Percentiles rank a stretch among this genome's conserved stretches.
phyloP scores from a whole-genome alignment of 1,140 invertebrate genomes.

The Hermatobates lingyangjiaoensis region DNA sequence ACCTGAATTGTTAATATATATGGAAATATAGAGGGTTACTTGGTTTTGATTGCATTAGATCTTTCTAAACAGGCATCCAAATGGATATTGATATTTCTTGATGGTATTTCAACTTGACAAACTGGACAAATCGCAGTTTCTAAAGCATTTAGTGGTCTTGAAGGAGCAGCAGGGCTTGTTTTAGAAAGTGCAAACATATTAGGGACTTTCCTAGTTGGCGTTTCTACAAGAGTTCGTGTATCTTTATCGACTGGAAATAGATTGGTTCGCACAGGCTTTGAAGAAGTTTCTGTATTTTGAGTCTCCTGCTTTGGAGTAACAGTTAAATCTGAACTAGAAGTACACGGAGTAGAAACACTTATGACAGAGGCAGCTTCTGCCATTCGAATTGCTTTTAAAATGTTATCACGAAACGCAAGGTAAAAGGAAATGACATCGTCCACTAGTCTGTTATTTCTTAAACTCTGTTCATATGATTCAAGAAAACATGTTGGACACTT shows the following conservation, averaged over 20 bases:
- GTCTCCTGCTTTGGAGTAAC: neutral
- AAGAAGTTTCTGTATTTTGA: neutral
- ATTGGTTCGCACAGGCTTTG: neutral
- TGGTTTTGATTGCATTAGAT: slow-evolving; percentile 10
- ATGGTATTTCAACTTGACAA: slow-evolving; percentile 27
- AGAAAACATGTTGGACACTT: slow-evolving; percentile 33
- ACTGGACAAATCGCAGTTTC: slow-evolving; percentile 31
- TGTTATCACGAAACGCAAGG: slow-evolving; percentile 21
- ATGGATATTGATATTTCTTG: slow-evolving; percentile 30
- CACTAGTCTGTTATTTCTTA: slow-evolving; percentile 29
- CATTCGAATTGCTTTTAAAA: slow-evolving; percentile 16
- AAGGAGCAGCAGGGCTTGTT: neutral
- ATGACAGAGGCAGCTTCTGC: slow-evolving; percentile 1
- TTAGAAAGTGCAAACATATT: neutral
- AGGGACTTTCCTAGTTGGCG: neutral
- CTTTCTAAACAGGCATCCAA: slow-evolving; percentile 32
- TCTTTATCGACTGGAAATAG: neutral
- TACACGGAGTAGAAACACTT: neutral
- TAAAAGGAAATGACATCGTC: slow-evolving; percentile 21
- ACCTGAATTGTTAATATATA: no score
- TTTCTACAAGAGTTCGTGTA: neutral
- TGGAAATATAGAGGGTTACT: slow-evolving; percentile 6
- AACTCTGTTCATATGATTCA: slow-evolving; percentile 29
- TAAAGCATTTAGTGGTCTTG: slow-evolving; percentile 1
- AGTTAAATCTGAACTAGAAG: neutral